These are phyloP conservation scores for Nymphalis io DNA, from an alignment of 1,140 invertebrate genomes.

Conservation along the genomic window DNA sequence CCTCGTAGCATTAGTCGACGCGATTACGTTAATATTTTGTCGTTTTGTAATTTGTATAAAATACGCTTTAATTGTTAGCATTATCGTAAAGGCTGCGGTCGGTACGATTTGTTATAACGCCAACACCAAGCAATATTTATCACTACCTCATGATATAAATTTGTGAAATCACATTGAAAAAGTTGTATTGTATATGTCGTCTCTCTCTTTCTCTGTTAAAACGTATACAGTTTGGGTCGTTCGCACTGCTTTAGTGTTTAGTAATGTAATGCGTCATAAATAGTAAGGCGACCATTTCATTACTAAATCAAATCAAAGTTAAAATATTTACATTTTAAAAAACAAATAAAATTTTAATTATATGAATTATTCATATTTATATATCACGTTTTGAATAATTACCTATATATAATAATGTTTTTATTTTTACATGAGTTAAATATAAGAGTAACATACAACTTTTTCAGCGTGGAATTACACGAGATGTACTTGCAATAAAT, in stretches of 20 bases:
- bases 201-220: too few relatives aligned
- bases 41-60: constrained; percentile 8
- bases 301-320: neutral
- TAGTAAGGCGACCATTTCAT: too few relatives aligned
- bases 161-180: neutral
- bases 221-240: too few relatives aligned
- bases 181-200: neutral
- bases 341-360: too few relatives aligned
- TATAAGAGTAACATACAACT: neutral
- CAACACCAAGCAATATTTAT: constrained; percentile 9
- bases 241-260: too few relatives aligned
- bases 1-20: constrained; percentile 14
- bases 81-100: constrained; percentile 25
- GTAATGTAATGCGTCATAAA: too few relatives aligned
- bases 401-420: too few relatives aligned
- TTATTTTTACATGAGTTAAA: too few relatives aligned
- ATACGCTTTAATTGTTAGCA: constrained; percentile 29
- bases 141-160: constrained; percentile 8
- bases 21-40: constrained; percentile 13
- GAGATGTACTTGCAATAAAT: neutral
- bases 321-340: too few relatives aligned
- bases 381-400: too few relatives aligned
- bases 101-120: constrained; percentile 1
- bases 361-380: too few relatives aligned
- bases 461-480: neutral